Base-by-base conservation (phyloP, 2,888 invertebrate species). In the Melanophora roralis region DNA sequence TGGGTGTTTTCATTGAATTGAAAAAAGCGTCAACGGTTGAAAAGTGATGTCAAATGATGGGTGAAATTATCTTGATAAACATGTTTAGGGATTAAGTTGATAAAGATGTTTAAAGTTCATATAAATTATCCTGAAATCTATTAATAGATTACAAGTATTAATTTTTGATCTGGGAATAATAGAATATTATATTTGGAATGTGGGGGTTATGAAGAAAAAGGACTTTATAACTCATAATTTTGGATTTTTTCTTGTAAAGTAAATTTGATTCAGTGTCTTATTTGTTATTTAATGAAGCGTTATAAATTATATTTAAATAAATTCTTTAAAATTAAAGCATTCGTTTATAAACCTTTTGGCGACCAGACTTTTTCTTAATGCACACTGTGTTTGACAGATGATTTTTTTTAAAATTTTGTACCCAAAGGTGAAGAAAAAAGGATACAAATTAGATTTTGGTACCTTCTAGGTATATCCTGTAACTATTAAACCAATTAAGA, bases 41-140 rank as follows among this genome's bases (percentile, higher is more conserved):
- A 85, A 86, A 86, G 86, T 86, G 83, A 85, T 85, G 83, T 85
- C 84, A 86, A 87, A 87, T 87, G 85, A 84, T 83, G 85, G 82
- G n/a, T 79, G 72, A 83, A 83, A 83, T 81, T 74, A 82, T 79
- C 75, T 76, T 72, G 72, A 76, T 72, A 72, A 72, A 67, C 62
- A 76, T 43, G 67, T 75, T 53, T 4, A 9, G 64, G 64, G 53
- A 64, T 74, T 74, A 78, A 49, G 51, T 16, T 36, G 38, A 74
- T 53, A 64, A 64, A 68, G 64, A 64, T 74, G 43, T 69, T 69
- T 64, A 34, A 49, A 59, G 32, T 47, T 5, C 16, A 2, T 8
- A 16, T 16, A 49, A 73, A 40, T 40, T 11, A 32, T 21, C 8
- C 16, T 45, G 23, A 53, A 53, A 53, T 32, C 12, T 19, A 36